Conservation (phyloP, 1,140 invertebrate genomes). For the Caerostris extrusa region DNA sequence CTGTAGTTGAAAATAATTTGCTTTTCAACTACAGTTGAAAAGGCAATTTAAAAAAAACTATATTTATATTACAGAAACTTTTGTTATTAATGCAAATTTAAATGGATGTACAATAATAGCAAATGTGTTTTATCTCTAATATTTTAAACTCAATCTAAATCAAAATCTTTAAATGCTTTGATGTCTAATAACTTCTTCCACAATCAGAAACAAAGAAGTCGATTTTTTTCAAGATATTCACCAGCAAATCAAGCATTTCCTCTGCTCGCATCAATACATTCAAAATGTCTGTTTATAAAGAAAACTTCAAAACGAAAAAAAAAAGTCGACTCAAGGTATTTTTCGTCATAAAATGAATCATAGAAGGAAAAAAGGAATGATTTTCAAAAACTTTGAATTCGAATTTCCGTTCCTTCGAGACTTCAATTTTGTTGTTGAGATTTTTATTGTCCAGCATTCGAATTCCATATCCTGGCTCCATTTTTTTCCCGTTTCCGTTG, state of each 20-base stretch:
- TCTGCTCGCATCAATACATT: background rate
- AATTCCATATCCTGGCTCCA: slow-evolving; percentile 11
- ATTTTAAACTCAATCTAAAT: no score
- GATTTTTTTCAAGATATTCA: background rate
- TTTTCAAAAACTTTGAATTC: slow-evolving; percentile 32
- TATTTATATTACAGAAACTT: no score
- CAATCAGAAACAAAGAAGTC: no score
- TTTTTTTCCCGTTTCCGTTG: background rate
- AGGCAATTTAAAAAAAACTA: no score
- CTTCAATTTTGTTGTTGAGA: slow-evolving; percentile 19
- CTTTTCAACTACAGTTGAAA: no score
- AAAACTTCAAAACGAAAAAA: background rate
- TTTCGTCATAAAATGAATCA: slow-evolving; percentile 28
- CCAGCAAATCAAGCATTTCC: background rate
- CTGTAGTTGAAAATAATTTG: no score
- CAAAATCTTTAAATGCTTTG: no score
- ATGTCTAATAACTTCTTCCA: no score
- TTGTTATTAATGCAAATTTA: no score
- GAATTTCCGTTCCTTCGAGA: slow-evolving; percentile 23
- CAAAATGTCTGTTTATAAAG: slow-evolving; percentile 11
- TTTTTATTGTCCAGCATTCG: slow-evolving; percentile 21
- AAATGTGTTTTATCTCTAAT: no score
- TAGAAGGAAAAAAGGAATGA: slow-evolving; percentile 9
- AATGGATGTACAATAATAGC: no score
- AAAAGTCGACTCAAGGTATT: background rate